Conservation (phyloP, 2,113 vertebrate genomes). For the Galemys pyrenaicus region DNA sequence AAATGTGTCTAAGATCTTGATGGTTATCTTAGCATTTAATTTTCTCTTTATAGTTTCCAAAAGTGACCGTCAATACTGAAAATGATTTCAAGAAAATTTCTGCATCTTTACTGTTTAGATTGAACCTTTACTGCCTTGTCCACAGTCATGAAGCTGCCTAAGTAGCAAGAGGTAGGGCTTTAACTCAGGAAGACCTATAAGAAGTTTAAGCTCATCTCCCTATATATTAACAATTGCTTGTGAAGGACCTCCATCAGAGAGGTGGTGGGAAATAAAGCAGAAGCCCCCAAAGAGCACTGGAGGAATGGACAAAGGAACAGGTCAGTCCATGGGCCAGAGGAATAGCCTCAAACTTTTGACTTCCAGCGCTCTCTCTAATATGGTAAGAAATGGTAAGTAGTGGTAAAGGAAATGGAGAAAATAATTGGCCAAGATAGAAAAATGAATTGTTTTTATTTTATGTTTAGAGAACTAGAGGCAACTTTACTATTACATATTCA, state of each 20-base stretch:
- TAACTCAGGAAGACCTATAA: background rate
- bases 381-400: background rate
- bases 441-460: background rate
- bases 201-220: background rate
- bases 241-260: background rate
- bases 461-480: background rate
- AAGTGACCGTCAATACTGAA: background rate
- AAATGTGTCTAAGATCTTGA: background rate
- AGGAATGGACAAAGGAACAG: background rate
- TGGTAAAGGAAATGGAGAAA: background rate
- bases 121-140: background rate
- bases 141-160: background rate
- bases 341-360: background rate
- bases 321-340: background rate
- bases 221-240: background rate
- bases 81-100: background rate
- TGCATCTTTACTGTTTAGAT: background rate
- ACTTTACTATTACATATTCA: background rate
- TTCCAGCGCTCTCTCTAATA: background rate
- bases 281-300: background rate
- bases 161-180: background rate
- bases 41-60: constrained; percentile 20
- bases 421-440: background rate
- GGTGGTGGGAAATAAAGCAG: background rate
- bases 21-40: background rate